Evolutionary conservation across 2,113 vertebrate species (phyloP), one percentile per base, ranked within the genome.

Genomic region (Centrocercus urophasianus): DNA sequence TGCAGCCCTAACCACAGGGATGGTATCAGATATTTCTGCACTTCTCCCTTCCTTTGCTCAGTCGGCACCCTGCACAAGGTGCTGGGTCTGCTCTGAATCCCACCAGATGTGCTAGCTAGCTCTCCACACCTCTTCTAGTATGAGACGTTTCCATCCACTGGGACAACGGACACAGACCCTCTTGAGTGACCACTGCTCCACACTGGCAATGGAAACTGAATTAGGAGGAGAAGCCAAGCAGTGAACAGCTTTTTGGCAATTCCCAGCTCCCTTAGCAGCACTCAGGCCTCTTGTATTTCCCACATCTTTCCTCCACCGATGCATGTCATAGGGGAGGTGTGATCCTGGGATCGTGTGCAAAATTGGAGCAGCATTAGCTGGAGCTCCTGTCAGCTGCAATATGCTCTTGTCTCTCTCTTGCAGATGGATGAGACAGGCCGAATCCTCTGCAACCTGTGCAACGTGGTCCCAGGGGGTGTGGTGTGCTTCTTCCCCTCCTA

Each of bases 401-500:
- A 12, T 15, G 52, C 43, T 73, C 24, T 48, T 3, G 40, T 76
- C 75, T 61, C 12, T 61, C 12, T 71, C 86, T 76, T 80, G 88
- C 88, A 99, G 99, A 99, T 99, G 98, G 98, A 99, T 3, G 99
- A 99, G 96, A 98, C 94, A 0, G 99, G 99, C 3, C 98, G 98
- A 25, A 98, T 99, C 66, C 98, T 99, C 36, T 98, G 97, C 76
- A 99, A 99, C 96, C 95, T 99, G 72, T 99, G 99, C 95, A 99
- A 98, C 1, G 97, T 99, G 93, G 98, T 99, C 42, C 98, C 98
- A 0, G 99, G 99, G 7, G 99, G 99, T 0, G 93, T 99, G 25
- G 99, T 99, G 75, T 99, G 99, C 91, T 99, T 99, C 96, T 99
- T 99, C 71, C 98, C 99, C 10, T 99, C 99, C 34, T 99, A 99